Evolutionary conservation across 2,113 vertebrate genomes (phyloP).

Genomic region (Xyrauchen texanus): DNA sequence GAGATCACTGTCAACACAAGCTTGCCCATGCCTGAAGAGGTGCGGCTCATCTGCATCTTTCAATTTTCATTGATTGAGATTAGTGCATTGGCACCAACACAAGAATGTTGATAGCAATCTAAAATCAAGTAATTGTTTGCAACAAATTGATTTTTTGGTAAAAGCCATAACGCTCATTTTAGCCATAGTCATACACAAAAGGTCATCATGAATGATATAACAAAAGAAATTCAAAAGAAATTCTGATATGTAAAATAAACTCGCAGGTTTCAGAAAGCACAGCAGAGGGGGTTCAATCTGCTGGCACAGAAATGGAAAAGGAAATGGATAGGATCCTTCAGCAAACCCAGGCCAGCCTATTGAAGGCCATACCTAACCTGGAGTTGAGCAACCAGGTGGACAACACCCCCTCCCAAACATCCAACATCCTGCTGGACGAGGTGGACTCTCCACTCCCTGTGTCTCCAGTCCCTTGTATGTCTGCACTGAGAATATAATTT

Average conservation of each 20-base stretch:
- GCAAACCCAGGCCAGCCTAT: conserved; percentile 84
- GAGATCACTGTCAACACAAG: background rate
- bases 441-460: conserved; percentile 53
- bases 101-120: background rate
- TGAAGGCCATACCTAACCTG: conserved; percentile 84
- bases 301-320: conserved; percentile 62
- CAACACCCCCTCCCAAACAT: background rate
- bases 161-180: no score
- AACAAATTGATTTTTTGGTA: no score
- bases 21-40: conserved; percentile 7
- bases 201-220: no score
- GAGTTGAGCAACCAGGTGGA: conserved; percentile 72
- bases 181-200: no score
- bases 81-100: background rate
- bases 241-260: background rate
- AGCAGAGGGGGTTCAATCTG: conserved; percentile 76
- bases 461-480: conserved; percentile 50
- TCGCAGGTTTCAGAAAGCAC: conserved; percentile 78
- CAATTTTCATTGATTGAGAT: conserved; percentile 16
- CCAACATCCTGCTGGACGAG: conserved; percentile 59
- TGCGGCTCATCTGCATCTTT: background rate
- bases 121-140: no score
- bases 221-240: background rate
- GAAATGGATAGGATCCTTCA: conserved; percentile 84
- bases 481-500: no score